Percentiles rank a stretch among this genome's conserved stretches.
Conservation (phyloP, 2,888 invertebrate genomes). For the Eilema griseolum region DNA sequence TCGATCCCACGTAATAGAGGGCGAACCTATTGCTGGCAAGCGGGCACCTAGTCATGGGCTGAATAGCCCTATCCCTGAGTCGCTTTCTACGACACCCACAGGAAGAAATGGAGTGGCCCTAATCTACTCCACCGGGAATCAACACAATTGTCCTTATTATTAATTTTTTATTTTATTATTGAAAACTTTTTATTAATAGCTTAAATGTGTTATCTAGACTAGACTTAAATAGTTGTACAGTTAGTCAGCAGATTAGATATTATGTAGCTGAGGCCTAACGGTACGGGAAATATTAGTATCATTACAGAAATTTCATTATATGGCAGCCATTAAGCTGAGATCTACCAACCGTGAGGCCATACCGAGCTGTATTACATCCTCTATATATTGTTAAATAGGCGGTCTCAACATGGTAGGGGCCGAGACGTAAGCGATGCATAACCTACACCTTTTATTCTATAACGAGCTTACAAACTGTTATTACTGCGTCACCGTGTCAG, state of each 20-base stretch:
- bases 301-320: conserved; percentile 34
- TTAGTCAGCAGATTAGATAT: background rate
- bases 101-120: too few relatives aligned
- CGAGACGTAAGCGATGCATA: conserved; percentile 76
- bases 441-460: conserved; percentile 80
- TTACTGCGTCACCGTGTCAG: conserved; percentile 83
- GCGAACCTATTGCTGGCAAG: too few relatives aligned
- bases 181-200: too few relatives aligned
- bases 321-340: conserved; percentile 40
- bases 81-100: too few relatives aligned
- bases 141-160: too few relatives aligned
- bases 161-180: too few relatives aligned
- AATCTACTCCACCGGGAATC: too few relatives aligned
- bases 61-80: too few relatives aligned
- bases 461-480: conserved; percentile 82
- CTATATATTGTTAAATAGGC: conserved; percentile 73
- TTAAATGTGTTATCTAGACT: too few relatives aligned
- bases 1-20: too few relatives aligned
- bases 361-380: conserved; percentile 51
- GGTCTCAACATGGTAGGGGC: conserved; percentile 69
- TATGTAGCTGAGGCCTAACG: background rate
- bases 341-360: conserved; percentile 62
- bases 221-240: background rate
- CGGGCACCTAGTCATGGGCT: too few relatives aligned
- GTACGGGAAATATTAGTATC: background rate